Conservation (phyloP, 2,888 invertebrate genomes). For the Augochlorella aurata region DNA sequence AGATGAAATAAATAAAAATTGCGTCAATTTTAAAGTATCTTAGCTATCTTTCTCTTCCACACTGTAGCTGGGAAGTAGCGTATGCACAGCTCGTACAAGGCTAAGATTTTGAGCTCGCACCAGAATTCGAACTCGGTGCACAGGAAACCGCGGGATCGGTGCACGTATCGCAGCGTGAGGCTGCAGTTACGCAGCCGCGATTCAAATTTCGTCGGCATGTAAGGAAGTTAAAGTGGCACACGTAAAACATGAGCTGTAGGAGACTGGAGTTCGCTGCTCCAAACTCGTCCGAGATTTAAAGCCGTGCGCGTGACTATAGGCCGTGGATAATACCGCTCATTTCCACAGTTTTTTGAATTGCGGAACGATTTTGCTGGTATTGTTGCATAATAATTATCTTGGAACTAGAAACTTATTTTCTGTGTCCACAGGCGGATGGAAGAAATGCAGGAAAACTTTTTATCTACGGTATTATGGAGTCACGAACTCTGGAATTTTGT, state of each 20-base stretch:
- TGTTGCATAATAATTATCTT: neutral
- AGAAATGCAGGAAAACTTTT: neutral
- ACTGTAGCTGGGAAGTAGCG: neutral
- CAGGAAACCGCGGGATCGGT: conserved; percentile 26
- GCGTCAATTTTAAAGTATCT: too few species aligned
- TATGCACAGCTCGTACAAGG: conserved; percentile 23
- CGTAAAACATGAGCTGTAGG: conserved; percentile 24
- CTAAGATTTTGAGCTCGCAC: conserved; percentile 26
- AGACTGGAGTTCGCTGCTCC: neutral
- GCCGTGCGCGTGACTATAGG: neutral
- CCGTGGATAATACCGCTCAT: neutral
- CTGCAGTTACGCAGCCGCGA: conserved; percentile 27
- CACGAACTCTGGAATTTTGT: neutral
- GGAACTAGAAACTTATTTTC: neutral
- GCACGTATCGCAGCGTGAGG: conserved; percentile 6
- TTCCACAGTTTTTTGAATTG: neutral
- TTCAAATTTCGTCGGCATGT: conserved; percentile 4
- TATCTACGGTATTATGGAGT: neutral
- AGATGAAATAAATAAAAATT: too few species aligned
- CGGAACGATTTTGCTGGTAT: neutral
- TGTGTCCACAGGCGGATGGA: neutral
- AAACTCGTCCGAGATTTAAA: neutral
- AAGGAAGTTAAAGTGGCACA: conserved; percentile 22
- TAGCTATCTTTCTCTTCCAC: too few species aligned
- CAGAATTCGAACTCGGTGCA: conserved; percentile 11